Evolutionary conservation across 2,888 invertebrate genomes (phyloP).

Genomic region (Hofmannophila pseudospretella): DNA sequence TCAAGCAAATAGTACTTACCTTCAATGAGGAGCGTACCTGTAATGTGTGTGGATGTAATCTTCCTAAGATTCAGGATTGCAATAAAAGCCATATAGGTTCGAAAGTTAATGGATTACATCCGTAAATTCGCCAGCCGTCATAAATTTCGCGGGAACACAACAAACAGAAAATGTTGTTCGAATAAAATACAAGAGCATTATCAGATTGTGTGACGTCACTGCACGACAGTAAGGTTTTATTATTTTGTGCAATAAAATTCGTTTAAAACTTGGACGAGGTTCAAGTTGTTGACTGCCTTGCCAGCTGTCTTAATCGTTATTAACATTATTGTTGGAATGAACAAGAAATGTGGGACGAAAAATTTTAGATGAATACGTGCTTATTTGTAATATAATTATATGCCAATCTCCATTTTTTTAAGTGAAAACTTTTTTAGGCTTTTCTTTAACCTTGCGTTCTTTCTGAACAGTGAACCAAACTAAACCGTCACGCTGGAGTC

Average conservation of each 20-base stretch:
- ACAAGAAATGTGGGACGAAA: too few species aligned
- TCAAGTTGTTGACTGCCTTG: slow-evolving; percentile 44
- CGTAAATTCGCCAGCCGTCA: slow-evolving; percentile 34
- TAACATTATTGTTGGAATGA: slow-evolving; percentile 31
- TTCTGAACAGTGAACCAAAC: too few species aligned
- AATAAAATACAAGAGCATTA: slow-evolving; percentile 40
- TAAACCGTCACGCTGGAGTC: too few species aligned
- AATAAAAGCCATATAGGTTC: slow-evolving; percentile 27
- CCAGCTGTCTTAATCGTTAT: slow-evolving; percentile 51
- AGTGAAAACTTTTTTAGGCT: too few species aligned
- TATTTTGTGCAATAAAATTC: slow-evolving; percentile 58
- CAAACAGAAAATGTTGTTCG: slow-evolving; percentile 35
- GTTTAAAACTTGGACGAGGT: slow-evolving; percentile 62
- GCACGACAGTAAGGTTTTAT: slow-evolving; percentile 34
- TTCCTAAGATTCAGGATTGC: too few species aligned
- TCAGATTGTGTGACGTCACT: slow-evolving; percentile 32
- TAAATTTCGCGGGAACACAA: slow-evolving; percentile 37
- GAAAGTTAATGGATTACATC: slow-evolving; percentile 44
- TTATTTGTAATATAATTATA: too few species aligned
- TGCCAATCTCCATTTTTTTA: too few species aligned
- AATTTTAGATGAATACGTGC: too few species aligned
- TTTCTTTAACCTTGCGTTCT: too few species aligned
- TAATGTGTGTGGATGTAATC: background rate
- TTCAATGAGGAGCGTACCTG: too few species aligned
- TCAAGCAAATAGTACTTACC: too few species aligned